A percentile compares a stretch with the other conserved stretches of the same genome.
Conservation (phyloP, 2,113 vertebrate genomes). For the Probosciger aterrimus region DNA sequence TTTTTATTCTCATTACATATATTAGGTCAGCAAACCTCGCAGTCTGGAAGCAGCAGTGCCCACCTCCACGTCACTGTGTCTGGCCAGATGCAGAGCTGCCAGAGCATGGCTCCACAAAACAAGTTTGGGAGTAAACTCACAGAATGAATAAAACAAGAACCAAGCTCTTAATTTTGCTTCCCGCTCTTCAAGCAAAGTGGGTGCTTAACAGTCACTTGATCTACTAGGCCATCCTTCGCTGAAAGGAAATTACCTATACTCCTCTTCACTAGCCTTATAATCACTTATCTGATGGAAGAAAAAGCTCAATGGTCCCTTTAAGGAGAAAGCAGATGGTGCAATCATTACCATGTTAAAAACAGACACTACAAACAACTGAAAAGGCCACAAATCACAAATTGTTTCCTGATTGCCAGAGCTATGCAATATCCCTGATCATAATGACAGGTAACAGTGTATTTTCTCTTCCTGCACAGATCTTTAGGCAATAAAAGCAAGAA, state of each 20-base stretch:
- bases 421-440: fast-evolving
- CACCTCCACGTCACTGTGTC: neutral
- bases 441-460: neutral
- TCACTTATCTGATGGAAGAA: neutral
- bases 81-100: neutral
- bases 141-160: neutral
- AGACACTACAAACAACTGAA: neutral
- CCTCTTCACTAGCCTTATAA: neutral
- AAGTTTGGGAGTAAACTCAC: neutral
- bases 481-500: neutral
- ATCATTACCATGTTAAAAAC: neutral
- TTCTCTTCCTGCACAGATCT: neutral
- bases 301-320: neutral
- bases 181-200: neutral
- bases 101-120: neutral
- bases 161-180: neutral
- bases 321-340: neutral
- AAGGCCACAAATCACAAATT: neutral
- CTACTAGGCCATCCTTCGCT: neutral
- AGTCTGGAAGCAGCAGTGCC: neutral
- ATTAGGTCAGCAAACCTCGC: neutral
- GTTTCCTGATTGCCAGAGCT: neutral
- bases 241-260: neutral
- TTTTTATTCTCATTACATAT: neutral
- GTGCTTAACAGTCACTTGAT: neutral